A percentile compares a stretch with the other conserved stretches of the same genome.
phyloP scores from a whole-genome alignment of 2,888 invertebrate genomes.

The Drosophila sordidula region DNA sequence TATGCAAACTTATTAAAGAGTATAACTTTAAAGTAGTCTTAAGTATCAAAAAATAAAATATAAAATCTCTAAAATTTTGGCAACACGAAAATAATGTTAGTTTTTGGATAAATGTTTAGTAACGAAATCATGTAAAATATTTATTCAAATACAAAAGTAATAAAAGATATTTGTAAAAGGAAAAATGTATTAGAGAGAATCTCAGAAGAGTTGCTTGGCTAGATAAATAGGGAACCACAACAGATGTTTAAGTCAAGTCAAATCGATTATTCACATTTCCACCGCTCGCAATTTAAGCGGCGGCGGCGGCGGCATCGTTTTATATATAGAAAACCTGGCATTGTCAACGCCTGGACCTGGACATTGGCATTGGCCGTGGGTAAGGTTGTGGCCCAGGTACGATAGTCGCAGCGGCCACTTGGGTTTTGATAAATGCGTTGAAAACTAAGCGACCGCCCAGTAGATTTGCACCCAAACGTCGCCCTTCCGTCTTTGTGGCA shows the following conservation, averaged over 20 bases:
- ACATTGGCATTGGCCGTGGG: conserved; percentile 11
- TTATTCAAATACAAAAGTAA: neutral
- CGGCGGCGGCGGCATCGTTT: conserved; percentile 39
- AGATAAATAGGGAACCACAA: conserved; percentile 21
- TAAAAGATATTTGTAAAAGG: neutral
- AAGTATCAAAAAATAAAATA: too few species aligned
- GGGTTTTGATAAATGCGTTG: conserved; percentile 82
- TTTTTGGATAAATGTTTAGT: neutral
- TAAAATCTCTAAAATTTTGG: too few species aligned
- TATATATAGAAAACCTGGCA: conserved; percentile 50
- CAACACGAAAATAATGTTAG: too few species aligned
- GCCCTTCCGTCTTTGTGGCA: conserved; percentile 44
- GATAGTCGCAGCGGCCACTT: conserved; percentile 59
- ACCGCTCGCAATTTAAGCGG: conserved; percentile 25
- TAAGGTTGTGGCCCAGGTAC: conserved; percentile 29
- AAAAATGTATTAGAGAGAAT: too few species aligned
- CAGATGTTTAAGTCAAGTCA: conserved; percentile 40
- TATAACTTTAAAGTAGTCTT: neutral
- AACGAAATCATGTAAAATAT: neutral
- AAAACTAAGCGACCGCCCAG: conserved; percentile 82
- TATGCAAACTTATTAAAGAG: neutral
- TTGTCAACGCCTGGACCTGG: conserved; percentile 63
- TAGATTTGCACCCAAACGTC: conserved; percentile 69
- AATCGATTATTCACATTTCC: conserved; percentile 55
- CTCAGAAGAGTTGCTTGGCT: neutral